These are phyloP conservation scores for Lophotriccus pileatus DNA, from an alignment of 2,797 vertebrate species.

Conservation along the genomic window DNA sequence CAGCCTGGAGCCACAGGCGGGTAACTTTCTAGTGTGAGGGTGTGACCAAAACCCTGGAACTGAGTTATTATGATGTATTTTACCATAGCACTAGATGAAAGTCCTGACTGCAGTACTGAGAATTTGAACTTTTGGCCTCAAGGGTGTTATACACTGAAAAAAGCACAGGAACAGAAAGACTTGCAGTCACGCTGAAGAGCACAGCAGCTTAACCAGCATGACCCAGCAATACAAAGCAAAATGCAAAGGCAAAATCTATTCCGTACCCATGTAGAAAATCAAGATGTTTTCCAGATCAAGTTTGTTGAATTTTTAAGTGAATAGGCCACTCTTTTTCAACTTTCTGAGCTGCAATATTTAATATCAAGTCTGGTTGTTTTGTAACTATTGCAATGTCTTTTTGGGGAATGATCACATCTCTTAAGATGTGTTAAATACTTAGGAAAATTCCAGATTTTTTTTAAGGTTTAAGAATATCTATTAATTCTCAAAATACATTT, in stretches of 20 bases:
- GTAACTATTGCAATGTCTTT: not conserved
- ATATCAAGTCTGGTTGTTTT: not conserved
- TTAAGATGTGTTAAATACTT: not conserved
- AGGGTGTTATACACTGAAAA: not conserved
- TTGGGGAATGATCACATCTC: not conserved
- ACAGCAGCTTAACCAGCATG: not conserved
- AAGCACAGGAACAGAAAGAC: not conserved
- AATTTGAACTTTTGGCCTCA: not conserved
- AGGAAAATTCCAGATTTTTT: not conserved
- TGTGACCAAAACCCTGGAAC: not conserved
- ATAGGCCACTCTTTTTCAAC: not conserved
- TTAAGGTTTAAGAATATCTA: not conserved
- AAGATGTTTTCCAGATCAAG: not conserved
- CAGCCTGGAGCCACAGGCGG: not conserved
- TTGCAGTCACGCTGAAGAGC: not conserved
- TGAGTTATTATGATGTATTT: not conserved
- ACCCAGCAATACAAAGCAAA: not conserved
- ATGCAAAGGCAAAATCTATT: not conserved
- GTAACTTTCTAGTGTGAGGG: accelerated
- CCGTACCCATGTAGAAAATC: not conserved
- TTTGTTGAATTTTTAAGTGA: not conserved
- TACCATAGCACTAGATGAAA: not conserved
- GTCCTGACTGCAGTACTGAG: not conserved
- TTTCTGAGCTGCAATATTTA: not conserved
- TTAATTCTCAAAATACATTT: not conserved